Base-by-base conservation (phyloP, 2,113 vertebrate genomes). In the Stegostoma tigrinum region DNA sequence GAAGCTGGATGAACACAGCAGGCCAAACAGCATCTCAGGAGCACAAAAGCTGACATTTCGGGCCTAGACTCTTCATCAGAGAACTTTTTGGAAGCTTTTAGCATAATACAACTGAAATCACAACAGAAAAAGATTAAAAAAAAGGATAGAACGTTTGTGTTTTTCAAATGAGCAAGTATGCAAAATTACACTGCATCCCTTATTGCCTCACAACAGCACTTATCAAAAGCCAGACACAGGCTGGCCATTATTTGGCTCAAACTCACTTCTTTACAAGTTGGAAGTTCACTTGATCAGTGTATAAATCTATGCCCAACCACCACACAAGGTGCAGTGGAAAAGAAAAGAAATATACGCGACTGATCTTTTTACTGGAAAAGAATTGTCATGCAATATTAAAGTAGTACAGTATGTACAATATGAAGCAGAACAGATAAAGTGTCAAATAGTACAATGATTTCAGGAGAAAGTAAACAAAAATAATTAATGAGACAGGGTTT, bases 261-360 rank as follows among this genome's bases (percentile, higher is more conserved):
- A 72, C 10, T 24, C 3, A 19, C 42, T 95, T 83, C 96, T 95
- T 96, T 96, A 96, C 42, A 96, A 96, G 96, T 95, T 68, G 93
- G 96, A 96, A 96, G 96, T 96, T 97, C 97, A 97, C 96, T 97
- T 96, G 67, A 96, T 96, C 97, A 96, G 97, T 97, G 96, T 96
- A 96, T 96, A 97, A 96, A 96, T 96, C 97, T 96, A 96, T 96
- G 96, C 96, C 96, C 96, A 96, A 96, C 96, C 96, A 97, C 97
- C 24, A 75, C 70, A 85, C 95, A 97, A 97, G 97, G 96, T 97
- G 97, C 97, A 97, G 97, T 97, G 12, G 12, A 7, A 48, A 97
- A 97, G 97, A 97, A 97, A 97, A 97, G 97, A 97, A 97, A 97
- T 97, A 97, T 97, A 96, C 97, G 97, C 97, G 96, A 96, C 97